Percentiles rank a stretch among this genome's conserved stretches.
phyloP scores from a whole-genome alignment of 2,888 invertebrate species.

The Cheilosia vulpina region DNA sequence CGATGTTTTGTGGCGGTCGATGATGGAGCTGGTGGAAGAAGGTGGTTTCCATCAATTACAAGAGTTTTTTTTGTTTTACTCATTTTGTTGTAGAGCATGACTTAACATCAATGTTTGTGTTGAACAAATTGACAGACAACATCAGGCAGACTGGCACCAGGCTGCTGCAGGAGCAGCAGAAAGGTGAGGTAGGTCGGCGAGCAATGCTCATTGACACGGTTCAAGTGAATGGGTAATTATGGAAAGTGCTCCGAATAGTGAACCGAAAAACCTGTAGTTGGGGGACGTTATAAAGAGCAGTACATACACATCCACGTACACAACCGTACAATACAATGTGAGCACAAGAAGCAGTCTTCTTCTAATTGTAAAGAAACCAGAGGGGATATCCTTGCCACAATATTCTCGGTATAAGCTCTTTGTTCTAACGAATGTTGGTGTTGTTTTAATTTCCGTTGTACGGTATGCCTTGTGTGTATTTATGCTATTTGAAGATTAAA shows the following conservation, averaged over 20 bases:
- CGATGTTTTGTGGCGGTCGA: not conserved
- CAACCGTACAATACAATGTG: not conserved
- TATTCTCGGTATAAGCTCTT: not conserved
- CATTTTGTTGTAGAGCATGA: slow-evolving; percentile 43
- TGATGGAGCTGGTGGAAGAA: slow-evolving; percentile 12
- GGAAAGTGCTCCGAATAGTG: slow-evolving; percentile 21
- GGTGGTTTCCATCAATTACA: slow-evolving; percentile 46
- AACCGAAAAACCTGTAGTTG: not conserved
- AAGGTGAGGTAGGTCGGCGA: slow-evolving; percentile 14
- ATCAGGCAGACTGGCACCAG: slow-evolving; percentile 7
- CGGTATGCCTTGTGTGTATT: not conserved
- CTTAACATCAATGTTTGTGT: slow-evolving; percentile 53
- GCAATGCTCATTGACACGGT: slow-evolving; percentile 43
- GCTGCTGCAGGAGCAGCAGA: not conserved
- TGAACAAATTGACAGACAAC: slow-evolving; percentile 47
- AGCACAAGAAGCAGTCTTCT: not conserved
- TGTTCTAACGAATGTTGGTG: slow-evolving; percentile 4
- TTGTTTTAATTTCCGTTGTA: slow-evolving; percentile 24
- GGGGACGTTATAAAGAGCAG: not conserved
- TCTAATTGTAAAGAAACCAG: not conserved
- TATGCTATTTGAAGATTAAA: slow-evolving; percentile 7
- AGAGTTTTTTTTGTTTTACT: slow-evolving; percentile 8
- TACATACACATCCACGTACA: not conserved
- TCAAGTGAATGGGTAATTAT: slow-evolving; percentile 50
- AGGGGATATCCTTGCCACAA: not conserved